Evolutionary conservation across 2,113 vertebrate species (phyloP), one percentile per base, ranked within the genome.

Genomic region (Prolemur simus): DNA sequence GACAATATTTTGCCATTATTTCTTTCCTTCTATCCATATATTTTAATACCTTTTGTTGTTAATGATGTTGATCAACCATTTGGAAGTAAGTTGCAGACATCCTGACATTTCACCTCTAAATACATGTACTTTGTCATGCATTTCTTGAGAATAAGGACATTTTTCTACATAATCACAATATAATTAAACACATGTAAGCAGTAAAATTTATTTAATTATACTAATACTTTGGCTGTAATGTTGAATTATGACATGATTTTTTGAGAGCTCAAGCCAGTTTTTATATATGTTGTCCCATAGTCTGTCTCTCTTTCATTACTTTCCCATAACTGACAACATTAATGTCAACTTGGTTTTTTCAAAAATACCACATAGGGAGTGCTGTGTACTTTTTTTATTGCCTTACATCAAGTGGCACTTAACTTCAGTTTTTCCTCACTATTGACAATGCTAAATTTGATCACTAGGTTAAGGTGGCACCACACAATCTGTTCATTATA

Each of bases 201-300:
- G 23, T 95, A 49, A 73, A 84, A 86, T 82, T 42, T 81, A 56
- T 85, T 86, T 76, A 84, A 73, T 86, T 86, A 49, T 78, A 84
- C 18, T 73, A 49, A 86, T 60, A 37, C 15, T 34, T 45, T 64
- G 17, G 49, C 27, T 5, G 73, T n/a, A 73, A 18, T 76, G 13
- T 81, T 64, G 27, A 88, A 54, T 29, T 25, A 52, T 74, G 60
- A 25, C 42, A 63, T 17, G 10, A 39, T 17, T n/a, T 84, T 88
- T 66, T 0, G 86, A 71, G 71, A 52, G 6, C 56, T 64, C 25
- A 56, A 21, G 8, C 1, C 10, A 27, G 11, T 87, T 87, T 96
- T 76, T n/a, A 80, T 42, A 25, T 37, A 66, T 18, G 73, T 47
- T 80, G 25, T 73, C 42, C 3, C 10, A 69, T 8, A 37, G 2